Evolutionary conservation across 2,113 vertebrate species (phyloP).

Genomic region (Cyanoderma ruficeps): DNA sequence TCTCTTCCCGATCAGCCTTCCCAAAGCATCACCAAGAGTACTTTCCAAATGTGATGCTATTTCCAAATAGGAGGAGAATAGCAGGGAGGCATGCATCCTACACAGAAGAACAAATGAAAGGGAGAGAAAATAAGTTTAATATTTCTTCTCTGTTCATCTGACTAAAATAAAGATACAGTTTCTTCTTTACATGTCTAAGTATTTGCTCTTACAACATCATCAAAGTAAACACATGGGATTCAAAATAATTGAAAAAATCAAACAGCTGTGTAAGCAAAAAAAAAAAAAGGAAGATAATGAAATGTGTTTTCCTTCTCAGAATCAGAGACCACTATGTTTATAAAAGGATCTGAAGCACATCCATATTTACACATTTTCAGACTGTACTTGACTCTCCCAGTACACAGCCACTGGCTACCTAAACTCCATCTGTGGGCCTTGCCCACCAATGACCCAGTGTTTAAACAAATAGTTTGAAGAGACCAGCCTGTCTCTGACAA

Average conservation of each 20-base stretch:
- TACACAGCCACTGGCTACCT: not conserved
- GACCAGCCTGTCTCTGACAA: not conserved
- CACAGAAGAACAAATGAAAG: not conserved
- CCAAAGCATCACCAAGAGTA: not conserved
- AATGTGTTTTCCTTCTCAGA: not conserved
- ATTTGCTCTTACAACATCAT: fast-evolving
- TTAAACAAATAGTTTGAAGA: not conserved
- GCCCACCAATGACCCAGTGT: not conserved
- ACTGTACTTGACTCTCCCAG: not conserved
- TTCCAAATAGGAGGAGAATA: not conserved
- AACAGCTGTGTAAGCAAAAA: not conserved
- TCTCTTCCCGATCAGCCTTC: not conserved
- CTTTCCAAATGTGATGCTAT: not conserved
- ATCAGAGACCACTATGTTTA: not conserved
- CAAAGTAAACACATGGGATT: not conserved
- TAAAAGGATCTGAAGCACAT: not conserved
- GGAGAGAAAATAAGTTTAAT: not conserved
- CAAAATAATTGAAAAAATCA: not conserved
- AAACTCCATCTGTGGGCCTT: not conserved
- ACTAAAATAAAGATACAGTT: not conserved
- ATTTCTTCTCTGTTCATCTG: not conserved
- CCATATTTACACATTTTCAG: not conserved
- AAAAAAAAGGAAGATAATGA: not conserved
- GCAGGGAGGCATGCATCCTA: not conserved
- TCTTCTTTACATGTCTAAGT: not conserved